phyloP scores from a whole-genome alignment of 2,888 invertebrate species.

The Griposia aprilina region DNA sequence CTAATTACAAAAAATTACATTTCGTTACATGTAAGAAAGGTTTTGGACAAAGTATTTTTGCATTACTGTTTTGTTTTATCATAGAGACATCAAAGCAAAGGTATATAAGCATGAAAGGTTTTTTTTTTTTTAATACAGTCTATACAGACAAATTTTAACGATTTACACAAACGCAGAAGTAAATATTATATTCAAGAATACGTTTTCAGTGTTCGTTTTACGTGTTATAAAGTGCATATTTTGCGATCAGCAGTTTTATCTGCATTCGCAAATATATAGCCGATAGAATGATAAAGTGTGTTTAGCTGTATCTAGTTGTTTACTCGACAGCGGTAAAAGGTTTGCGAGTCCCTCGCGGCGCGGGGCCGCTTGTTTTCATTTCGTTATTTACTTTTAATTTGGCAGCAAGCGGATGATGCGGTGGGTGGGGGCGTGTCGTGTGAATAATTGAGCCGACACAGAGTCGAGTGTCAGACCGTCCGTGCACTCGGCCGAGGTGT shows the following conservation, averaged over 20 bases:
- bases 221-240: slow-evolving; percentile 70
- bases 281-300: slow-evolving; percentile 89
- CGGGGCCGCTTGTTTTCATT: slow-evolving; percentile 89
- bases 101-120: not conserved
- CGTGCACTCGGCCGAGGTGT: slow-evolving; percentile 56
- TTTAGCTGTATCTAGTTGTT: slow-evolving; percentile 87
- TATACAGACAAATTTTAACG: not conserved
- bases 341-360: slow-evolving; percentile 89
- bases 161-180: not conserved
- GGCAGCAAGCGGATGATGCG: slow-evolving; percentile 90
- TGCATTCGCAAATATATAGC: slow-evolving; percentile 85
- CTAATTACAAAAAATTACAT: too few species aligned
- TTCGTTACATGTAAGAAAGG: too few species aligned
- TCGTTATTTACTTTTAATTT: slow-evolving; percentile 91
- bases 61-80: not conserved
- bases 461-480: slow-evolving; percentile 75
- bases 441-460: slow-evolving; percentile 88
- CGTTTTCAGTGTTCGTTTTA: slow-evolving; percentile 22
- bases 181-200: slow-evolving; percentile 4
- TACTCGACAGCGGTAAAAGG: slow-evolving; percentile 89
- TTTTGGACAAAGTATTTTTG: not conserved
- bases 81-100: not conserved
- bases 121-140: not conserved
- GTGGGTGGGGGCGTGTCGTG: slow-evolving; percentile 83
- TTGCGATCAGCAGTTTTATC: slow-evolving; percentile 82